Evolutionary conservation across 2,797 vertebrate genomes (phyloP), one percentile per base, ranked within the genome.

Genomic region (Pelobates cultripes): DNA sequence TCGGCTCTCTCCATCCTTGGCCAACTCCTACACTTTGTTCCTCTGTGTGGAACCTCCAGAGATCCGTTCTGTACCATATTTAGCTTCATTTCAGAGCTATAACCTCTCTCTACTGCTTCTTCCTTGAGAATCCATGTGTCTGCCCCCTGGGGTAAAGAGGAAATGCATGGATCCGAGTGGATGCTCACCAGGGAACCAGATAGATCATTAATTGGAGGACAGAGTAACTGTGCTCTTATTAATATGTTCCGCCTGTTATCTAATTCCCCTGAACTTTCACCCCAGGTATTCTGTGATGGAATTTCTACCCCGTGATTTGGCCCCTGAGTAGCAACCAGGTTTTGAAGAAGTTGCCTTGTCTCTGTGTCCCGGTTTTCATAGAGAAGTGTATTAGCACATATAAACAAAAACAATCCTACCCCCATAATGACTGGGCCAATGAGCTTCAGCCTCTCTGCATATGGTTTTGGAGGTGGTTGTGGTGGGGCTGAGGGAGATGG

Each of bases 391-490:
- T 98, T 98, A 84, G 98, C 98, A 0, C 98, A 99, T 89, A 99
- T 99, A 87, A 99, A 95, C 85, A 99, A 96, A 88, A 99, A 99
- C 60, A 99, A 94, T n/a, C 97, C 98, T 0, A 98, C 95, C 43
- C 98, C 98, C 97, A 99, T 98, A 85, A 99, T 95, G 80, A 99
- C 95, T 0, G 98, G 97, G 0, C 98, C 98, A 0, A 99, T 91
- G 17, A 99, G 91, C 90, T 97, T 97, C 89, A 99, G 94, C 71
- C 96, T 94, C 86, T 98, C 96, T 0, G 91, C 93, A 79, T 97
- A 95, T 14, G 94, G 90, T 10, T 93, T 47, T 2, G 89, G 87
- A 5, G 86, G 81, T 7, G 93, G 55, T 51, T 88, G 44, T 51
- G 88, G 44, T 41, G 91, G 4, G 75, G 13, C 0, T 86, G 43